These are phyloP conservation scores for Brachynemurus nebulosus DNA, from an alignment of 2,888 invertebrate genomes.

Conservation along the genomic window DNA sequence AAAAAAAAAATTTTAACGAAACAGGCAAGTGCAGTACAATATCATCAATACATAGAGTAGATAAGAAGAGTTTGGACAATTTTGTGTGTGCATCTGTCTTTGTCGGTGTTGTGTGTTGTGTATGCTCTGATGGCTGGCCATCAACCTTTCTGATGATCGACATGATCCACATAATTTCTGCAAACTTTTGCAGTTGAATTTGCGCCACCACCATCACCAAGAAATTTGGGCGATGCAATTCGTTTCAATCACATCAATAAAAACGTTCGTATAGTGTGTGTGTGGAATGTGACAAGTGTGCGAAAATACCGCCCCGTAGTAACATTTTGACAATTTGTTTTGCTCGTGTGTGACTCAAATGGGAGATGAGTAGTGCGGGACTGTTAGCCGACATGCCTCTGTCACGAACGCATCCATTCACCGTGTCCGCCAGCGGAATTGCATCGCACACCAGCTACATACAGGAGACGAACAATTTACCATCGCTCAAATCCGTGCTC, in stretches of 20 bases:
- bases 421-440: slow-evolving; percentile 26
- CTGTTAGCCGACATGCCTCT: slow-evolving; percentile 33
- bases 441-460: slow-evolving; percentile 28
- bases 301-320: no score
- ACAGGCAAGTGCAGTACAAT: no score
- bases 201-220: neutral
- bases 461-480: slow-evolving; percentile 33
- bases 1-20: no score
- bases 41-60: no score
- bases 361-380: slow-evolving; percentile 32
- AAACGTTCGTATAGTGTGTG: no score
- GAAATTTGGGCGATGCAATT: neutral
- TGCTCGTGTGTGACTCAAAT: slow-evolving; percentile 16
- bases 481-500: slow-evolving; percentile 31
- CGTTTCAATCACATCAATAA: neutral
- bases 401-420: slow-evolving; percentile 35
- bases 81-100: no score
- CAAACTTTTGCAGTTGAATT: neutral
- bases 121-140: slow-evolving; percentile 29
- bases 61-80: no score
- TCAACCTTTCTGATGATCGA: slow-evolving; percentile 22
- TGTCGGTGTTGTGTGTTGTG: slow-evolving; percentile 19
- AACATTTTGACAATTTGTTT: neutral
- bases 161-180: neutral
- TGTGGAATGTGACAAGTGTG: no score